Base-by-base conservation (phyloP, 2,113 vertebrate species). In the Psilopsiagon aurifrons region DNA sequence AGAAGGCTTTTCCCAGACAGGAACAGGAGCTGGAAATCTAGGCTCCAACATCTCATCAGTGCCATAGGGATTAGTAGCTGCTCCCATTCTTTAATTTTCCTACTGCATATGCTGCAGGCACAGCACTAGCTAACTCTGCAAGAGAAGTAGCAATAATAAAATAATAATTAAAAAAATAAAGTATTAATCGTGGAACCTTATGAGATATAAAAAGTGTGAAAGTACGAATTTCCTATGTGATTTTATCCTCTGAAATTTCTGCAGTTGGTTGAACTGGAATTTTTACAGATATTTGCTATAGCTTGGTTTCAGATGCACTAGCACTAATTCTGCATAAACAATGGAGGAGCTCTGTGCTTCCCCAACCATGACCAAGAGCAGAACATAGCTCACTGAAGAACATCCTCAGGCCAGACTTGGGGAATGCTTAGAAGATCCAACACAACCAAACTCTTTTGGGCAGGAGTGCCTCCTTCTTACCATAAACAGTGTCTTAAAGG, bases 401-500 rank as follows among this genome's bases (percentile, higher is more conserved):
- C 25, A 67, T 86, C 47, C 88, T 69, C 67, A 81, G 49, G 59
- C 31, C 88, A 86, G 60, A 59, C 64, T 25, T 74, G 24, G 25
- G 79, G 20, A 88, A 60, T 13, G 17, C 67, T 95, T 69, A 77
- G 33, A 95, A 92, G 86, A 92, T 82, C 49, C 80, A 91, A 70
- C 46, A 70, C 49, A 90, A 83, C 62, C 13, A 76, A 73, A 85
- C 3, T 39, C 35, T 81, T 70, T n/a, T 37, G 94, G 59, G n/a
- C 67, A 74, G 44, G 10, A 92, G 37, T 43, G 28, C 41, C 52
- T 90, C 73, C 59, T 76, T 46, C 54, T 20, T 64, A 71, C 62
- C 44, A 28, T 69, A 92, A 96, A 95, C 83, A 92, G 63, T 80
- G 91, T 81, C 80, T 67, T 96, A 95, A 88, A 94, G 63, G 73